phyloP scores from a whole-genome alignment of 2,113 vertebrate genomes.

The Scomber japonicus region DNA sequence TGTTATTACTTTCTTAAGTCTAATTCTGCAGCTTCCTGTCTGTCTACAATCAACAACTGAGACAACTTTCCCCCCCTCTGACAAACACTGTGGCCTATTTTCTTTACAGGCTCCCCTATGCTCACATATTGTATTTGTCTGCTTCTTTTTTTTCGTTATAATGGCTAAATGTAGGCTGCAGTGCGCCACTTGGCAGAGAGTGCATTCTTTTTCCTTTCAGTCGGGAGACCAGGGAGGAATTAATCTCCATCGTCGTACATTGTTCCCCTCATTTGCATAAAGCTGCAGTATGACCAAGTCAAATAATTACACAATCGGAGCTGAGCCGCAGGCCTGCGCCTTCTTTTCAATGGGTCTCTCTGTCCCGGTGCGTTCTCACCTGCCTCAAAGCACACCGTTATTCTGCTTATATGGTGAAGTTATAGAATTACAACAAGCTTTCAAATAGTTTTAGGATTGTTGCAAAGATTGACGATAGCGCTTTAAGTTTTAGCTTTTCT shows the following conservation, averaged over 20 bases:
- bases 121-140: conserved; percentile 35
- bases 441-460: background rate
- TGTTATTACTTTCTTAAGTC: background rate
- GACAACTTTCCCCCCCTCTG: background rate
- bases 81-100: background rate
- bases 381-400: conserved; percentile 76
- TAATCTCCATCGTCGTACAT: conserved; percentile 86
- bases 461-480: accelerated
- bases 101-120: background rate
- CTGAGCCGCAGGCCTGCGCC: conserved; percentile 80
- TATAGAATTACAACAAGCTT: conserved; percentile 1
- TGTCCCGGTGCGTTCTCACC: conserved; percentile 71
- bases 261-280: conserved; percentile 95
- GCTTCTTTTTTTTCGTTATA: conserved; percentile 23
- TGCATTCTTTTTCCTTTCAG: conserved; percentile 83
- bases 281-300: conserved; percentile 93
- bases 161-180: conserved; percentile 60
- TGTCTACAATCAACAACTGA: background rate
- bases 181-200: conserved; percentile 84
- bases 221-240: conserved; percentile 87
- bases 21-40: background rate
- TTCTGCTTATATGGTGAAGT: conserved; percentile 19
- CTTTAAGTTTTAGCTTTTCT: background rate
- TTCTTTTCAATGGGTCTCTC: conserved; percentile 73
- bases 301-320: conserved; percentile 91